Conservation (phyloP, 2,113 vertebrate genomes). For the Neolamprologus toae region DNA sequence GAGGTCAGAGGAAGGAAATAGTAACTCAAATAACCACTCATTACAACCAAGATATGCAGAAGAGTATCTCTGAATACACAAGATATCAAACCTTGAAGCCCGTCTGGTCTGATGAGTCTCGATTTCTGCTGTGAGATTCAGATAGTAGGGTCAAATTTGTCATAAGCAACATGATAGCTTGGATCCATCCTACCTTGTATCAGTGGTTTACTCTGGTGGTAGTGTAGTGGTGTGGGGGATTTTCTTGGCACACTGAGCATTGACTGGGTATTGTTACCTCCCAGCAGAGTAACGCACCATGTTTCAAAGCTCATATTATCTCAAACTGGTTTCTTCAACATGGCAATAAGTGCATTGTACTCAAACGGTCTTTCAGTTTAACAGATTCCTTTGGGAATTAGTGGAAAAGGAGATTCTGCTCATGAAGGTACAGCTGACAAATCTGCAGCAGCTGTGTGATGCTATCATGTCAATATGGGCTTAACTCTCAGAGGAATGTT, state of each 20-base stretch:
- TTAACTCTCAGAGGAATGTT: background rate
- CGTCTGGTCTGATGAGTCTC: background rate
- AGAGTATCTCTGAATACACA: background rate
- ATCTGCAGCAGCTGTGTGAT: background rate
- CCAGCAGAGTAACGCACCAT: background rate
- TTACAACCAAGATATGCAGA: background rate
- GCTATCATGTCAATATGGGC: background rate
- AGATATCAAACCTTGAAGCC: background rate
- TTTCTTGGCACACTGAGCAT: background rate
- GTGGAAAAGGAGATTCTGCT: background rate
- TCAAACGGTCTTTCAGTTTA: background rate
- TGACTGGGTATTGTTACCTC: background rate
- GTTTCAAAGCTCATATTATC: background rate
- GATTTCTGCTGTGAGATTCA: background rate
- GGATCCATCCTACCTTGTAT: background rate
- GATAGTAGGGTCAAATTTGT: background rate
- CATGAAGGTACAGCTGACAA: background rate
- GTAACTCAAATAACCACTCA: background rate
- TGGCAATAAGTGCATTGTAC: background rate
- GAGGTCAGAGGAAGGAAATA: background rate
- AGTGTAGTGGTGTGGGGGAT: background rate
- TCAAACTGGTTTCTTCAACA: background rate
- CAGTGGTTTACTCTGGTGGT: background rate
- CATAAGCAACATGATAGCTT: background rate
- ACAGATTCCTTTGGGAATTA: background rate